Evolutionary conservation across 1,140 invertebrate species (phyloP), one percentile per base, ranked within the genome.

Genomic region (Holcopasites calliopsidis): DNA sequence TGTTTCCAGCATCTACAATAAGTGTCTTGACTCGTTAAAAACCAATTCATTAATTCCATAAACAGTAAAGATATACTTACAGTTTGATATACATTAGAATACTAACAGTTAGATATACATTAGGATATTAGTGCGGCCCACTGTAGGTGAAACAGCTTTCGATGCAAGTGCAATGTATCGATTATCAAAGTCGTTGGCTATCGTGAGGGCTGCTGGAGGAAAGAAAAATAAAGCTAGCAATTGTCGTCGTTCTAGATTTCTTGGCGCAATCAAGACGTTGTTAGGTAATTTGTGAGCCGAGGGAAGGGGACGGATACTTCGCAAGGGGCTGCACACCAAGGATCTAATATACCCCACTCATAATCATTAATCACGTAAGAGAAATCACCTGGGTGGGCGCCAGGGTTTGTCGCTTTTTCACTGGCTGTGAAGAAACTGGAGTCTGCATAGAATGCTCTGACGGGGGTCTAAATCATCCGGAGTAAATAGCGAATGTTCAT

Each of bases 291-390:
- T 87, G 84, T 74, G 80, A n/a, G 81, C 75, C 81, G 65, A 62
- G 64, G 26, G 28, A 61, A 64, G 21, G 23, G 62, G 49, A 28
- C 8, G 65, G 49, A 71, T 76, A 76, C 55, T 54, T 70, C 44
- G 57, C n/a, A 18, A 49, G 75, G 72, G 75, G 69, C 68, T 77
- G 62, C 73, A 60, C 60, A 47, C 38, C 76, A 79, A 84, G 81
- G 79, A 84, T 87, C 86, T 90, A 90, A 90, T 90, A 89, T 88
- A 89, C 87, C 82, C 79, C 77, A 82, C 87, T 90, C 88, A 89
- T 90, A 89, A 90, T 89, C 89, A 90, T 90, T 90, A 90, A 90
- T 90, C 89, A 90, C 89, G 65, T 44, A 49, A 83, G 85, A 86
- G 60, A 77, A 77, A 73, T 77, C 69, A 55, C 75, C 58, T 28